A percentile compares a stretch with the other conserved stretches of the same genome.
These are phyloP conservation scores for Rhagonycha lutea DNA, from an alignment of 2,888 invertebrate species.

Conservation along the genomic window DNA sequence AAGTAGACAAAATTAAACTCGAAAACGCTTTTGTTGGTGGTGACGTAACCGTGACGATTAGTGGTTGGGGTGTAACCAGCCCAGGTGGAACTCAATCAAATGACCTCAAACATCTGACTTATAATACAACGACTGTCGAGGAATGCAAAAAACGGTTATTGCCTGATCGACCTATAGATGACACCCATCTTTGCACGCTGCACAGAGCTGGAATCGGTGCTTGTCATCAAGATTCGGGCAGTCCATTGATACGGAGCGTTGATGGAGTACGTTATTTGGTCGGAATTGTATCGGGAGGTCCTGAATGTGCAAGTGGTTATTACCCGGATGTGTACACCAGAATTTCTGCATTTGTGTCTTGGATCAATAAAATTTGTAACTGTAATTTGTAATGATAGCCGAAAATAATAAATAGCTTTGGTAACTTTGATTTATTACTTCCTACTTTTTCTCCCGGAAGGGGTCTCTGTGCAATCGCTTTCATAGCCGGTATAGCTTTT, in stretches of 20 bases:
- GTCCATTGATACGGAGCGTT: constrained; percentile 51
- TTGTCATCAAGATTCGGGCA: constrained; percentile 61
- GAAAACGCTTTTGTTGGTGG: constrained; percentile 13
- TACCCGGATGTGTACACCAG: constrained; percentile 53
- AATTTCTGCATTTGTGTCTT: constrained; percentile 48
- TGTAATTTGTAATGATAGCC: too few species aligned
- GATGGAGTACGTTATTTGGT: constrained; percentile 41
- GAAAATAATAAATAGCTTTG: too few species aligned
- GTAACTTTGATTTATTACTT: too few species aligned
- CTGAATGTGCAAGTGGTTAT: constrained; percentile 56
- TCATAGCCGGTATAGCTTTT: too few species aligned
- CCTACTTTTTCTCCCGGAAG: too few species aligned
- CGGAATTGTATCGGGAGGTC: constrained; percentile 61
- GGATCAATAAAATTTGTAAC: constrained; percentile 42
- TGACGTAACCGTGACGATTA: constrained; percentile 9
- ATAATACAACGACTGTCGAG: too few species aligned
- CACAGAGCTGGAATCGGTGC: constrained; percentile 64
- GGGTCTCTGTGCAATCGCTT: too few species aligned
- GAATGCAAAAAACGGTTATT: too few species aligned
- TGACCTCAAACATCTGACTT: constrained; percentile 33
- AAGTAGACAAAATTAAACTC: constrained; percentile 22
- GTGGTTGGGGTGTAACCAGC: constrained; percentile 27
- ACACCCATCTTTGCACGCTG: constrained; percentile 62
- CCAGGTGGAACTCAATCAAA: constrained; percentile 50
- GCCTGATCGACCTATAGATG: constrained; percentile 47